Conservation (phyloP, 2,113 vertebrate species). For the Sapajus apella region DNA sequence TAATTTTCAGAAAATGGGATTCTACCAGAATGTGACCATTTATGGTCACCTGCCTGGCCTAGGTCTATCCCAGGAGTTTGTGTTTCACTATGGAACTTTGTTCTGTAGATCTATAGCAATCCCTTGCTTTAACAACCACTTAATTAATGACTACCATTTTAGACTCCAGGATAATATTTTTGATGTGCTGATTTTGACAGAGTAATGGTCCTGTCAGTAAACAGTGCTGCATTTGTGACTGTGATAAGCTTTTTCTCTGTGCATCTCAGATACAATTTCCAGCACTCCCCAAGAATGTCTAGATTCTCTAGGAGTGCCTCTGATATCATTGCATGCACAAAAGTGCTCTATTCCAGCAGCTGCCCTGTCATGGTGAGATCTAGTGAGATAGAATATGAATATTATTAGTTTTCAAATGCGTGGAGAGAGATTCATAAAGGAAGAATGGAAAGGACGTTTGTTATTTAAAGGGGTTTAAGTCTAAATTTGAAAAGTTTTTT, state of each 20-base stretch:
- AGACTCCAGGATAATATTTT: neutral
- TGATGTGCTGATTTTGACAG: neutral
- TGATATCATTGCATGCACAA: neutral
- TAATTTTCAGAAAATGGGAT: slow-evolving; percentile 53
- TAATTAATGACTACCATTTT: neutral
- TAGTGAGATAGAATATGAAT: neutral
- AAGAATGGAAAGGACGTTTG: slow-evolving; percentile 21
- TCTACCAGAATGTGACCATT: neutral
- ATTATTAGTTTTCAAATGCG: neutral
- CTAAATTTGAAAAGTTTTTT: slow-evolving; percentile 50
- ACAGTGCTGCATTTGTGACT: neutral
- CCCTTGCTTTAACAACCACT: neutral
- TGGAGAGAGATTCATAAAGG: neutral
- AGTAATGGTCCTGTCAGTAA: neutral
- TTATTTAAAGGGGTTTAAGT: slow-evolving; percentile 24
- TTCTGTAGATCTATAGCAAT: neutral
- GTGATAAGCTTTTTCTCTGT: neutral
- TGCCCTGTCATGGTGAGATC: neutral
- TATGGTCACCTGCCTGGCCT: neutral
- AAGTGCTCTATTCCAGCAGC: neutral
- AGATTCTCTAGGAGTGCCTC: neutral
- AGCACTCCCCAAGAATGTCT: neutral
- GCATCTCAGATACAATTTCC: neutral
- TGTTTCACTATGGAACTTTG: neutral
- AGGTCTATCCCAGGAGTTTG: neutral